Percentiles rank a stretch among this genome's conserved stretches.
Conservation (phyloP, 2,113 vertebrate genomes). For the Dipodomys spectabilis region DNA sequence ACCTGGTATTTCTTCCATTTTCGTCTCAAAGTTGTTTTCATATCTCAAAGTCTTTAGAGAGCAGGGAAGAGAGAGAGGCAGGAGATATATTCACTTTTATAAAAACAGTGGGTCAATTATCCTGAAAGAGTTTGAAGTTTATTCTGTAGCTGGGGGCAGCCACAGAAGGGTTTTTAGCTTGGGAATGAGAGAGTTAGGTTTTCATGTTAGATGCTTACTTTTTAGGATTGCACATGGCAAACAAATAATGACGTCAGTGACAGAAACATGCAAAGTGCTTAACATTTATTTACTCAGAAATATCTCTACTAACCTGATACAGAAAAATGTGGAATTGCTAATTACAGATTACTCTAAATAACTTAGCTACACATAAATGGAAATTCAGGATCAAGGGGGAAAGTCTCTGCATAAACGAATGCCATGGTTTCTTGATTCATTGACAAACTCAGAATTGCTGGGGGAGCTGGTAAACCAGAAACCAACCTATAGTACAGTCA, state of each 20-base stretch:
- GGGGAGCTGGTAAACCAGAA: no score
- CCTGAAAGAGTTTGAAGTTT: neutral
- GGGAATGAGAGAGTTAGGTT: neutral
- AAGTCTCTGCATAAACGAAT: constrained; percentile 1
- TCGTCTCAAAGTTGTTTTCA: neutral
- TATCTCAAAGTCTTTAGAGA: neutral
- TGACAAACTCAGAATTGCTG: neutral
- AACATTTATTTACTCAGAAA: neutral
- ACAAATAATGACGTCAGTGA: neutral
- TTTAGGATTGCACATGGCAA: neutral
- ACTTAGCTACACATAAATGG: neutral
- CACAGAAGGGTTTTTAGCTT: neutral
- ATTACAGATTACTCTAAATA: constrained; percentile 21
- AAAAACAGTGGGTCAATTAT: neutral
- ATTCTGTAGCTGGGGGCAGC: neutral
- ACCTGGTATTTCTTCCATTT: neutral
- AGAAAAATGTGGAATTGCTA: neutral
- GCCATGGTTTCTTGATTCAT: neutral
- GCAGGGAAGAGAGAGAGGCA: neutral
- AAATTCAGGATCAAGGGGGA: neutral
- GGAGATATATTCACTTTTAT: neutral
- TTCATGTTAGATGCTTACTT: neutral
- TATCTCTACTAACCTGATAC: neutral
- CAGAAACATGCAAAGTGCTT: neutral
- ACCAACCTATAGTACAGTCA: neutral